A percentile compares a stretch with the other conserved stretches of the same genome.
phyloP scores from a whole-genome alignment of 2,113 vertebrate genomes.

The Chionodraco myersi region DNA sequence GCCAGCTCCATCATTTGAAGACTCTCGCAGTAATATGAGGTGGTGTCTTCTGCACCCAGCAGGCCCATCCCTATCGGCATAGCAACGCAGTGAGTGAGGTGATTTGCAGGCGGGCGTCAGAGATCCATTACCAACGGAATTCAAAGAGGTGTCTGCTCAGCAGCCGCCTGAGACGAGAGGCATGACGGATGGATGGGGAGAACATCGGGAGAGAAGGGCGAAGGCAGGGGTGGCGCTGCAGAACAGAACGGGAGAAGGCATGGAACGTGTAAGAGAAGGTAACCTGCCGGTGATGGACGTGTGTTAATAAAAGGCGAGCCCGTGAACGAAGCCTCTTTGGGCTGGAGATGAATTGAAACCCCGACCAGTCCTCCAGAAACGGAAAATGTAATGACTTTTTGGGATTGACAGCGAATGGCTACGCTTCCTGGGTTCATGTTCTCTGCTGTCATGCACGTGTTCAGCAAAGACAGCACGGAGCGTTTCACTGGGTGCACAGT shows the following conservation, averaged over 20 bases:
- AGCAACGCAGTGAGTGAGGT: not conserved
- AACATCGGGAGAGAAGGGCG: not conserved
- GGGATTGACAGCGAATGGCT: not conserved
- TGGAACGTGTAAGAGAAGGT: not conserved
- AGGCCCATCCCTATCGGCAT: no score
- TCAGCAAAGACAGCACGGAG: not conserved
- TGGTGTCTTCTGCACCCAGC: no score
- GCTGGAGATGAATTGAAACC: slow-evolving; percentile 1
- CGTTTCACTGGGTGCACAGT: not conserved
- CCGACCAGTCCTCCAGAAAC: slow-evolving; percentile 14
- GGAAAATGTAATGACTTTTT: slow-evolving; percentile 21
- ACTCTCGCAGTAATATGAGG: no score
- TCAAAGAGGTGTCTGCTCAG: slow-evolving; percentile 32
- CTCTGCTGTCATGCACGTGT: not conserved
- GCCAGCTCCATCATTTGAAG: no score
- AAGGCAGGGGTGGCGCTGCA: not conserved
- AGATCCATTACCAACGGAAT: slow-evolving; percentile 22
- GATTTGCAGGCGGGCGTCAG: slow-evolving; percentile 11
- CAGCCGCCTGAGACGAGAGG: slow-evolving; percentile 15
- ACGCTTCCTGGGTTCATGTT: slow-evolving; percentile 25
- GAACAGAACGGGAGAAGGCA: not conserved
- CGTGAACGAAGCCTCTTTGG: slow-evolving; percentile 12
- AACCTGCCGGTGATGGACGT: not conserved
- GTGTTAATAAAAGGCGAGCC: not conserved
- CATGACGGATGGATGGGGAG: slow-evolving; percentile 16